Base-by-base conservation (phyloP, 2,888 invertebrate species). In the Invenusta paracnida region DNA sequence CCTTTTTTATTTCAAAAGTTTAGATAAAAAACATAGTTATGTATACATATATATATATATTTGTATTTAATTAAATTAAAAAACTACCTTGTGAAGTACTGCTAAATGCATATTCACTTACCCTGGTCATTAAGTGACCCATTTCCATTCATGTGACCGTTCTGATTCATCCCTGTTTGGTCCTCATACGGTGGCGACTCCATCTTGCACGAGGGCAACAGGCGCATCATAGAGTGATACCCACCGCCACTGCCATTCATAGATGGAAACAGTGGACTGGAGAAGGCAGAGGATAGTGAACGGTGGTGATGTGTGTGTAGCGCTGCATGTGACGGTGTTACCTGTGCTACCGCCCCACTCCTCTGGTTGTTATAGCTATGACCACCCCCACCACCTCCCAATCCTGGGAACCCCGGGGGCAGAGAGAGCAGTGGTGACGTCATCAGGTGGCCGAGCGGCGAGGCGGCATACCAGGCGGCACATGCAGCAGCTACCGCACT, bases 391-490 rank as follows among this genome's bases (percentile, higher is more conserved):
- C 73, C 73, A 5, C 11, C 11, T n/a, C 11, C 11, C 17, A 73
- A 23, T 2, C 23, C 73, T 23, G 23, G 27, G 2, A 13, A 23
- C 17, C 11, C 5, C 17, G 73, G 73, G 73, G 23, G 73, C 23
- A 23, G 23, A 23, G 73, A 73, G 73, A 73, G 73, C 2, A 73
- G 73, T 5, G 73, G 73, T 73, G 73, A 73, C 23, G 73, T 23
- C 73, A 73, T 73, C 11, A 73, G 25, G 27, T 73, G 73, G 17
- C 73, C 73, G 2, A 73, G 73, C 27, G 73, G 73, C 23, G 73
- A 73, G 73, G 73, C 73, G 17, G 73, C 73, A 23, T 73, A 73
- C 73, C 73, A 73, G 27, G 73, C 73, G 23, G 73, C 73, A 73
- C 73, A 73, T 5, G 73, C 73, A 23, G 73, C 73, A n/a, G 73